Percentiles rank a stretch among this genome's conserved stretches.
Evolutionary conservation across 2,888 invertebrate species (phyloP).

Genomic region (Coleophora flavipennella): DNA sequence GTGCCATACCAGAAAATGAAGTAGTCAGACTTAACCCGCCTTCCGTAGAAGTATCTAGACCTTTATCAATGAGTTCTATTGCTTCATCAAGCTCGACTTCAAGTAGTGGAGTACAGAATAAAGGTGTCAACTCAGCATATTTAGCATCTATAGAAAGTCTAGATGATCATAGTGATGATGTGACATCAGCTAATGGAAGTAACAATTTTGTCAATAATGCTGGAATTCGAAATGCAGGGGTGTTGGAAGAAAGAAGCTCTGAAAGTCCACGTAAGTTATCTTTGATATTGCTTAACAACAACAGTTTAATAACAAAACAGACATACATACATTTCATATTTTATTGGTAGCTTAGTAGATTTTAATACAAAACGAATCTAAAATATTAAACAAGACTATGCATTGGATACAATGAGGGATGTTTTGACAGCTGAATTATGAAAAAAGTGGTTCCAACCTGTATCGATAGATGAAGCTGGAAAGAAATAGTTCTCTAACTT

Average conservation of each 20-base stretch:
- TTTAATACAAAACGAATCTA: too few species aligned
- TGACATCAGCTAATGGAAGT: slow-evolving; percentile 61
- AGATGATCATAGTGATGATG: slow-evolving; percentile 85
- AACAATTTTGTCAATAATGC: slow-evolving; percentile 56
- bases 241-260: slow-evolving; percentile 44
- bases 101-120: slow-evolving; percentile 75
- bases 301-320: too few species aligned
- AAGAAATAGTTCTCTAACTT: too few species aligned
- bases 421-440: too few species aligned
- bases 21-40: slow-evolving; percentile 67
- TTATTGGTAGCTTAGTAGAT: too few species aligned
- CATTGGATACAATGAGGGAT: too few species aligned
- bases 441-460: too few species aligned
- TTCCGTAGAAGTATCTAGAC: slow-evolving; percentile 74
- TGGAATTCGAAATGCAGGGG: slow-evolving; percentile 42
- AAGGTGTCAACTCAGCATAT: slow-evolving; percentile 81
- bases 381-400: too few species aligned
- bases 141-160: slow-evolving; percentile 91
- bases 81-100: slow-evolving; percentile 80
- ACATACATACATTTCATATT: too few species aligned
- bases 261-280: slow-evolving; percentile 44
- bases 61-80: slow-evolving; percentile 84
- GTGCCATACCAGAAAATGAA: slow-evolving; percentile 47
- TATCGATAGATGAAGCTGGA: too few species aligned
- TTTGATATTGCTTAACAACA: background rate